Evolutionary conservation across 2,888 invertebrate genomes (phyloP), one percentile per base, ranked within the genome.

Genomic region (Pollenia labialis): DNA sequence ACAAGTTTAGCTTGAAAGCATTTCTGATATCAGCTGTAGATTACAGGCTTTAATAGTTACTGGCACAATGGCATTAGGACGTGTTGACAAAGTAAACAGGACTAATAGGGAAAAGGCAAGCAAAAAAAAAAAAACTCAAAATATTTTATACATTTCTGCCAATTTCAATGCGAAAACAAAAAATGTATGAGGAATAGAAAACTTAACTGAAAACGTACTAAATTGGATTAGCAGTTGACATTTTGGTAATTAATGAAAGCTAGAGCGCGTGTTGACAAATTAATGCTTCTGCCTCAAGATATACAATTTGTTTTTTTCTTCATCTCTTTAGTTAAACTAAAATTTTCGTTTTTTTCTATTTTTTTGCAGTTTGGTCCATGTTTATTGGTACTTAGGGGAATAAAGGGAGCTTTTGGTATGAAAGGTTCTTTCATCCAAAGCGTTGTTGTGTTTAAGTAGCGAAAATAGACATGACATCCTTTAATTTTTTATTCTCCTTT

Each of bases 141-240:
- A 64, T 64, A 56, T 77, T 77, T n/a, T 46, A 56, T 64, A 44
- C 44, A 72, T 40, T 72, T 44, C 46, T 40, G 48, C 11, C 64
- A 72, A 64, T 58, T 18, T 90, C 89, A 89, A 90, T 89, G 87
- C 87, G 88, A 82, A 89, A 89, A 88, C 88, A 89, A 89, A 88
- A 48, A 62, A 32, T 32, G 52, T 14, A 46, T 4, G 14, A 75
- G 42, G 7, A 32, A 46, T 44, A 54, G 52, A 60, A 40, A 62
- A 79, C 71, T 48, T 42, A 46, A 81, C 54, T 48, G 56, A 88
- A 88, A 89, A 90, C 88, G 88, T 89, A 90, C 90, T 90, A 92
- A 91, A 92, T 91, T 91, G 92, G 90, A 90, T 91, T 91, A 91
- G 91, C 88, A 90, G 91, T 90, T 91, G 91, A 91, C 92, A 90